Base-by-base conservation (phyloP, 2,797 vertebrate species). In the Australoheros facetus region DNA sequence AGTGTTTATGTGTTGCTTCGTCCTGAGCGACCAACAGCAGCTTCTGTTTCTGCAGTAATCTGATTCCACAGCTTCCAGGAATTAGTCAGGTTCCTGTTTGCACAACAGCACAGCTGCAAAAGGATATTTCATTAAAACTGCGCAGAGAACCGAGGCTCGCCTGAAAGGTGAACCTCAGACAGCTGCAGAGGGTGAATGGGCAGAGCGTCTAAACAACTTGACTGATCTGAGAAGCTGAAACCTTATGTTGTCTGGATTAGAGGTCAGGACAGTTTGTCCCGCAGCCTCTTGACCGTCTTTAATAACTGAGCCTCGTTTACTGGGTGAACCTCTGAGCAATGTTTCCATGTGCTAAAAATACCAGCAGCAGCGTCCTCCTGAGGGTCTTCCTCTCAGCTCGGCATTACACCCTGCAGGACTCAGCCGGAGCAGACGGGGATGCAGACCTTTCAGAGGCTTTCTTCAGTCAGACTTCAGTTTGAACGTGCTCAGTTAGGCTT, bases 321-420 rank as follows among this genome's bases (percentile, higher is more conserved):
- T 79, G 89, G 77, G 11, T 82, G 80, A 92, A 89, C 90, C 87
- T 91, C 88, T 73, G 39, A 91, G 89, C 89, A 84, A 90, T 89
- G 92, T 90, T 85, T 90, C 90, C 91, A 88, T 23, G 3, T 32
- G 74, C 94, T 95, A 96, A 95, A 94, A 94, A 96, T 95, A 95
- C 76, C 56, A 57, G 60, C 57, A 70, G 72, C 70, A 73, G 58
- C 14, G 21, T 66, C 78, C 60, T 21, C n/a, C 56, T 60, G 37
- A 17, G 13, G 75, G 42, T 34, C 16, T 23, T 56, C 80, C 57
- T 70, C 75, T 87, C 79, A 60, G 60, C 56, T 82, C 42, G 72
- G 21, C 51, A 56, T 75, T 88, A 74, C 86, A 74, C 56, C 75
- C 56, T 42, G 75, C 53, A 66, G 76, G 77, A 79, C 82, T 60